Percentiles rank a stretch among this genome's conserved stretches.
phyloP scores from a whole-genome alignment of 2,113 vertebrate genomes.

The Sminthopsis crassicaudata region DNA sequence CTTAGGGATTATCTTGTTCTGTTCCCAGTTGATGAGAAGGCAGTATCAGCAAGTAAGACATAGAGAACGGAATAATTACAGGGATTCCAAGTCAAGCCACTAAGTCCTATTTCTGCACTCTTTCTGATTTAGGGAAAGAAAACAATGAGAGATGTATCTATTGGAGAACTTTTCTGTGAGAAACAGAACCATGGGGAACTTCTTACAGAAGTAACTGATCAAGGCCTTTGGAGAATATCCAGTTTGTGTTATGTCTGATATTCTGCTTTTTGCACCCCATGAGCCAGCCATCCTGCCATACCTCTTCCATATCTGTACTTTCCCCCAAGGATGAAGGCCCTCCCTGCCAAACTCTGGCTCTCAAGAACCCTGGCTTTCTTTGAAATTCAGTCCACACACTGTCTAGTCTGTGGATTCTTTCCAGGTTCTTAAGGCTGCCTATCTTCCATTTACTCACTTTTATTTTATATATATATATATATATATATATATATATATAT shows the following conservation, averaged over 20 bases:
- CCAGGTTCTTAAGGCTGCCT: background rate
- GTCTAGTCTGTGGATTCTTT: background rate
- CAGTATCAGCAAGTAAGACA: background rate
- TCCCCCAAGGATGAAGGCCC: background rate
- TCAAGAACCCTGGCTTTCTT: background rate
- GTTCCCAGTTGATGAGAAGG: background rate
- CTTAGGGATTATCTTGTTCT: background rate
- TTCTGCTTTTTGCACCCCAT: background rate
- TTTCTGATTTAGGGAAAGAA: background rate
- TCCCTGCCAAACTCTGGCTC: background rate
- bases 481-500: too few species aligned
- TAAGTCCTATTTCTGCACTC: background rate
- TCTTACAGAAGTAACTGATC: background rate
- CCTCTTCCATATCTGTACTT: background rate
- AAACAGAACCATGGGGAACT: background rate
- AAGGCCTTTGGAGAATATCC: background rate
- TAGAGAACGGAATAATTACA: background rate
- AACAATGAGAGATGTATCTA: background rate
- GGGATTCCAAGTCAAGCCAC: background rate
- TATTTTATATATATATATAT: too few species aligned
- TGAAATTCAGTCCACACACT: background rate
- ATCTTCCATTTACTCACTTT: background rate
- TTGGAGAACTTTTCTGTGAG: background rate
- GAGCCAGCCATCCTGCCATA: background rate
- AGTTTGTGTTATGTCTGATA: background rate